These are phyloP conservation scores for Thripadectes ignobilis DNA, from an alignment of 2,797 vertebrate genomes.

Conservation along the genomic window DNA sequence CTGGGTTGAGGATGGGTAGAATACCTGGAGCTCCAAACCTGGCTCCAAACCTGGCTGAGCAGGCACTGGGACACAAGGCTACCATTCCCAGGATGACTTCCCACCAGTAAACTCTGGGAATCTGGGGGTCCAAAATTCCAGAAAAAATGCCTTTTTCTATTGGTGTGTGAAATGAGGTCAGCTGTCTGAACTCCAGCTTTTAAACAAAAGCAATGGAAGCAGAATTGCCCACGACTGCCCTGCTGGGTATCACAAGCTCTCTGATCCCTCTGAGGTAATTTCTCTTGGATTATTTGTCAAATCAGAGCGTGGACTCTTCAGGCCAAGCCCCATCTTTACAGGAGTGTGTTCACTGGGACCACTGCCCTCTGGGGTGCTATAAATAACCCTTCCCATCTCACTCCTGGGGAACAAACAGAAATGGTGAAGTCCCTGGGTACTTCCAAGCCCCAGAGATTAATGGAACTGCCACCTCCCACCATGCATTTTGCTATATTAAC, in stretches of 20 bases:
- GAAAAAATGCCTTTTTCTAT: neutral
- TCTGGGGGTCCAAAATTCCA: neutral
- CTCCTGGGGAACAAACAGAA: neutral
- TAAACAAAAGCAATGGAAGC: neutral
- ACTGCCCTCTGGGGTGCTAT: neutral
- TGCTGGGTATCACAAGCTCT: neutral
- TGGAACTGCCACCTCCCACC: conserved; percentile 32
- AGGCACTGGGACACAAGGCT: neutral
- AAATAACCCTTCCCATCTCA: neutral
- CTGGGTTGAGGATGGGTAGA: neutral
- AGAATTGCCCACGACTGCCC: fast-evolving
- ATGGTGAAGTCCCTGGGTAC: neutral
- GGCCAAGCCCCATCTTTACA: neutral
- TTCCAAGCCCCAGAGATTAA: conserved; percentile 31
- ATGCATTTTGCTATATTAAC: conserved; percentile 17
- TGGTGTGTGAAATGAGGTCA: neutral
- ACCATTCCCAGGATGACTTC: fast-evolving
- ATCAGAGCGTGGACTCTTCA: neutral
- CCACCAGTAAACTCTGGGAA: fast-evolving
- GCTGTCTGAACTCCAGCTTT: fast-evolving
- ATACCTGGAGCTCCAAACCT: neutral
- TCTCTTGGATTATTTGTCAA: neutral
- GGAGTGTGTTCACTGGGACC: neutral
- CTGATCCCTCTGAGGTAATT: neutral
- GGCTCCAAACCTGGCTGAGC: neutral